A percentile compares a stretch with the other conserved stretches of the same genome.
Evolutionary conservation across 1,140 invertebrate species (phyloP).

Genomic region (Drosophila lacertosa): DNA sequence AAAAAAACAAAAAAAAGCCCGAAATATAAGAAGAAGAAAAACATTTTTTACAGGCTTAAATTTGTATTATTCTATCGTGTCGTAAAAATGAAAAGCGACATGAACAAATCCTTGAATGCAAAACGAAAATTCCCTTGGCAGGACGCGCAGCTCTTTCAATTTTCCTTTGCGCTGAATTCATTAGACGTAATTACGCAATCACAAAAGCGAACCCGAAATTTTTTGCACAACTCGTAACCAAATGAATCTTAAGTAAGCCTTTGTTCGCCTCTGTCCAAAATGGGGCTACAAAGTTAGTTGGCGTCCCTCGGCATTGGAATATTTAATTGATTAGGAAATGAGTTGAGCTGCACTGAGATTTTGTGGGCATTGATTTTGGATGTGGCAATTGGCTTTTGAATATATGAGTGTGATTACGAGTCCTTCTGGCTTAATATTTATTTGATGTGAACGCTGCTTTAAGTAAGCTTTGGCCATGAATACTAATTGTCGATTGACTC

Average conservation of each 20-base stretch:
- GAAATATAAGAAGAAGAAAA: too few species aligned
- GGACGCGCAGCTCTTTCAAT: slow-evolving; percentile 48
- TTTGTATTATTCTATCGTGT: slow-evolving; percentile 39
- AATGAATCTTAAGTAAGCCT: slow-evolving; percentile 40
- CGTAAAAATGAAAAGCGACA: slow-evolving; percentile 39
- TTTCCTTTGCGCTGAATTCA: slow-evolving; percentile 67
- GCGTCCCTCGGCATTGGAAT: slow-evolving; percentile 53
- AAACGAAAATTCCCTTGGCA: slow-evolving; percentile 29
- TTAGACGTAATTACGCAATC: slow-evolving; percentile 76
- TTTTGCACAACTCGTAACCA: slow-evolving; percentile 8
- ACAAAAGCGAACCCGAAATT: slow-evolving; percentile 53
- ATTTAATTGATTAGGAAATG: slow-evolving; percentile 78
- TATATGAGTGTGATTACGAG: neutral
- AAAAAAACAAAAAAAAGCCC: slow-evolving; percentile 15
- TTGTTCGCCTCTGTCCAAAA: slow-evolving; percentile 23
- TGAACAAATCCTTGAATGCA: slow-evolving; percentile 29
- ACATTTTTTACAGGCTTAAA: slow-evolving; percentile 25
- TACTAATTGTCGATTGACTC: too few species aligned
- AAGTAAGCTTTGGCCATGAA: neutral
- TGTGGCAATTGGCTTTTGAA: slow-evolving; percentile 10
- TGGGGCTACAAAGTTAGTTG: too few species aligned
- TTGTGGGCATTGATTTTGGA: slow-evolving; percentile 29
- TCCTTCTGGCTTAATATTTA: neutral
- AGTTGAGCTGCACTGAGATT: slow-evolving; percentile 50
- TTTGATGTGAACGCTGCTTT: too few species aligned